Base-by-base conservation (phyloP, 2,888 invertebrate species). In the Ferdinandea cuprea region DNA sequence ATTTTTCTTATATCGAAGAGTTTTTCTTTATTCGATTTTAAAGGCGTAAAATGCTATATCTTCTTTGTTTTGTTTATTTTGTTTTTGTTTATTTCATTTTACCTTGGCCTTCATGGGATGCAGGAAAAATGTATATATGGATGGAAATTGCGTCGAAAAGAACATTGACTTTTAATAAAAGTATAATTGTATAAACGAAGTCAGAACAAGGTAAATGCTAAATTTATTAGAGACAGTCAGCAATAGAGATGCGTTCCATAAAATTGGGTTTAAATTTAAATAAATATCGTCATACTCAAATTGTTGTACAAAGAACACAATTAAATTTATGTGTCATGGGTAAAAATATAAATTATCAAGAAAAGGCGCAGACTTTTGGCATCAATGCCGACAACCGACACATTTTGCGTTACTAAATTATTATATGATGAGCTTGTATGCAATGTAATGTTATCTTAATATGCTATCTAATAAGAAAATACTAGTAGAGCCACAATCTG, bases 11-110 rank as follows among this genome's bases (percentile, higher is more conserved):
- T 52, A 78, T 78, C 42, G 71, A 65, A n/a, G 21, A 28, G 15
- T 44, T 50, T 61, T 78, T 78, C 72, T 78, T 78, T 78, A 72
- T 78, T 65, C 15, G 65, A 74, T 65, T 65, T 56, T 19, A 52
- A 56, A 78, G 50, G 35, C 71, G 56, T 25, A 74, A 66, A 40
- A 25, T 42, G 35, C 0, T 32, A n/a, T n/a, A n/a, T 25, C 25
- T 25, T 25, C 25, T 25, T 65, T 19, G 48, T 40, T 28, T 46
- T 61, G 44, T 68, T 28, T 54, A 28, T 56, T 17, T 48, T 48
- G 15, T 28, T 46, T 32, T 19, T 42, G 15, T 58, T 37, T 58
- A 28, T 15, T 28, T 17, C n/a, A 35, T 40, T 40, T 40, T 6
- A 7, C 46, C 68, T 56, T 68, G 54, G 56, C 68, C 68, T 68